A percentile compares a stretch with the other conserved stretches of the same genome.
Evolutionary conservation across 2,797 vertebrate genomes (phyloP).

Genomic region (Acanthurus lineatus): DNA sequence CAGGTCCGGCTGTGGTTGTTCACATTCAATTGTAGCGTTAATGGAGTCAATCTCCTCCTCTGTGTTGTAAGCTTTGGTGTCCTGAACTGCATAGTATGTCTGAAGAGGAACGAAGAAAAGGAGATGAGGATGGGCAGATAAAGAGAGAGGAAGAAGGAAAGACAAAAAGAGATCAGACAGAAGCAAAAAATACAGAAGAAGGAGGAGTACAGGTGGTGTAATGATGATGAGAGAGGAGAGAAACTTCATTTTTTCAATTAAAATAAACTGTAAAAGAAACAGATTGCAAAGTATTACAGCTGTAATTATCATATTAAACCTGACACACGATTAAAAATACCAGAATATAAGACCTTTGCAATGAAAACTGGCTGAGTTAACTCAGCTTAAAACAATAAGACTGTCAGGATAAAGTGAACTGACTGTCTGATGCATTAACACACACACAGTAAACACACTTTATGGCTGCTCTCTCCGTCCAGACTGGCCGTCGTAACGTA

Average conservation of each 20-base stretch:
- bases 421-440: neutral
- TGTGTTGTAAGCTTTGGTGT: constrained; percentile 93
- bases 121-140: neutral
- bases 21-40: constrained; percentile 95
- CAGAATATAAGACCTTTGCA: too few relatives aligned
- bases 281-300: too few relatives aligned
- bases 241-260: too few relatives aligned
- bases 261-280: too few relatives aligned
- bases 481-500: constrained; percentile 96
- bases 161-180: too few relatives aligned
- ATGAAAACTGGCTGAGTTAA: neutral
- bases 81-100: constrained; percentile 96
- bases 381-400: neutral
- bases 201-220: neutral
- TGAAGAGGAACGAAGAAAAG: constrained; percentile 40
- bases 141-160: neutral
- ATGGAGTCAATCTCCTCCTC: constrained; percentile 91
- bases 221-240: too few relatives aligned
- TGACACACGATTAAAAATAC: too few relatives aligned
- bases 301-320: too few relatives aligned
- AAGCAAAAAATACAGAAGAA: neutral
- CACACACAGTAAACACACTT: constrained; percentile 82
- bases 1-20: constrained; percentile 97
- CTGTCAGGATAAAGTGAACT: neutral
- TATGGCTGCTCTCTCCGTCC: constrained; percentile 98